Percentiles rank a stretch among this genome's conserved stretches.
These are phyloP conservation scores for Microtus montanus DNA, from an alignment of 2,113 vertebrate species.

Conservation along the genomic window DNA sequence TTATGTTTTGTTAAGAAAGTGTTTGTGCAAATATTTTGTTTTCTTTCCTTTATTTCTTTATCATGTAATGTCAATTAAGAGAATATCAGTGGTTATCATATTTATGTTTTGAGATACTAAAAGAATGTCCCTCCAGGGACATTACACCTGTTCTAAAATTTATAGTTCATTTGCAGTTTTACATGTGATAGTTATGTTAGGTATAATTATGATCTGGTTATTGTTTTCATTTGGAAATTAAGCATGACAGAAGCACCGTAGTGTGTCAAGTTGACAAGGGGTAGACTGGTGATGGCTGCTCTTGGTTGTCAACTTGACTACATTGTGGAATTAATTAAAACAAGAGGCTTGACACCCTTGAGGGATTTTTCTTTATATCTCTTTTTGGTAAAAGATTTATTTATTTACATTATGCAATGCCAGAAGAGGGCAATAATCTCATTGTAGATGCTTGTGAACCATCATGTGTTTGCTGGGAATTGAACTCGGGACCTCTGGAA, in stretches of 20 bases:
- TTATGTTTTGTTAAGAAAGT: background rate
- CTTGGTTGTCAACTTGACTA: background rate
- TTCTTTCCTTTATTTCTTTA: background rate
- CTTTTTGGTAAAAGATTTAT: no score
- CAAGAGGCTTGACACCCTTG: background rate
- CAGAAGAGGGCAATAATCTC: no score
- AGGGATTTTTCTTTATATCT: background rate
- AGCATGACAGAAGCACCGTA: background rate
- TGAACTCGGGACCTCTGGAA: no score
- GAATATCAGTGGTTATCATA: background rate
- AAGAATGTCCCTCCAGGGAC: background rate
- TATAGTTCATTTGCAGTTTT: background rate
- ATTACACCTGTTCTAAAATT: background rate
- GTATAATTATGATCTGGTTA: background rate
- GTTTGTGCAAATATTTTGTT: background rate
- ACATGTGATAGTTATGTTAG: background rate
- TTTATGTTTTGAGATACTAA: background rate
- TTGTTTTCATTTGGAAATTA: background rate
- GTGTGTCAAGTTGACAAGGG: background rate
- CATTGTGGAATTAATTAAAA: background rate
- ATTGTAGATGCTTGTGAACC: no score
- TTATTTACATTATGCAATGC: no score
- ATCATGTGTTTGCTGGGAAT: no score
- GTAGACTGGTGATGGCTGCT: background rate
- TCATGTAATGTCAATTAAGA: background rate